phyloP scores from a whole-genome alignment of 2,888 invertebrate species.

The Dicyrtomina minuta region DNA sequence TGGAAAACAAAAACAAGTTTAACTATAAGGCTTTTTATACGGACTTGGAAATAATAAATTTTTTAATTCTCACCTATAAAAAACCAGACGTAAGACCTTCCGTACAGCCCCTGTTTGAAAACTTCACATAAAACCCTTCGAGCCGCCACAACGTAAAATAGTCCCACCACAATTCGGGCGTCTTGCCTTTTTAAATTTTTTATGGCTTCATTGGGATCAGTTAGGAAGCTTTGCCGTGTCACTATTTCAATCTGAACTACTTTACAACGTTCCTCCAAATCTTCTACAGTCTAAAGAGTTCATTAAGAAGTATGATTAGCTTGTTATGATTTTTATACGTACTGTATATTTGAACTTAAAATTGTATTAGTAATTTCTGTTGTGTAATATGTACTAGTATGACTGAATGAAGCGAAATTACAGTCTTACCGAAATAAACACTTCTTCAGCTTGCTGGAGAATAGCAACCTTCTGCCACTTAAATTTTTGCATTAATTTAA shows the following conservation, averaged over 20 bases:
- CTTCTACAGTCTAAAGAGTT: conserved; percentile 88
- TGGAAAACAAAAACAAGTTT: too few relatives aligned
- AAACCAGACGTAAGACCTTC: conserved; percentile 97
- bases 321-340: too few relatives aligned
- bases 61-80: conserved; percentile 75
- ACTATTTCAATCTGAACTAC: conserved; percentile 92
- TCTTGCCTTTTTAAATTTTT: conserved; percentile 88
- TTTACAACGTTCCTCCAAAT: conserved; percentile 90
- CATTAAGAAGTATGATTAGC: conserved; percentile 37
- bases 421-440: conserved; percentile 77
- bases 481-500: conserved; percentile 94
- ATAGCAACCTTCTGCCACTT: conserved; percentile 97
- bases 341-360: too few relatives aligned
- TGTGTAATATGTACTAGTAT: too few relatives aligned
- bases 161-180: conserved; percentile 94
- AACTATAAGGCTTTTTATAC: too few relatives aligned
- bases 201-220: conserved; percentile 95
- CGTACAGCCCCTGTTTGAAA: conserved; percentile 89
- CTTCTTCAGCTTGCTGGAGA: conserved; percentile 97
- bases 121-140: conserved; percentile 94
- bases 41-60: not conserved
- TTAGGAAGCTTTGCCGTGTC: conserved; percentile 93
- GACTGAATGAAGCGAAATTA: too few relatives aligned
- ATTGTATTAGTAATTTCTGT: too few relatives aligned
- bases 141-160: conserved; percentile 98